These are phyloP conservation scores for Laspeyria flexula DNA, from an alignment of 2,888 invertebrate genomes.

Conservation along the genomic window DNA sequence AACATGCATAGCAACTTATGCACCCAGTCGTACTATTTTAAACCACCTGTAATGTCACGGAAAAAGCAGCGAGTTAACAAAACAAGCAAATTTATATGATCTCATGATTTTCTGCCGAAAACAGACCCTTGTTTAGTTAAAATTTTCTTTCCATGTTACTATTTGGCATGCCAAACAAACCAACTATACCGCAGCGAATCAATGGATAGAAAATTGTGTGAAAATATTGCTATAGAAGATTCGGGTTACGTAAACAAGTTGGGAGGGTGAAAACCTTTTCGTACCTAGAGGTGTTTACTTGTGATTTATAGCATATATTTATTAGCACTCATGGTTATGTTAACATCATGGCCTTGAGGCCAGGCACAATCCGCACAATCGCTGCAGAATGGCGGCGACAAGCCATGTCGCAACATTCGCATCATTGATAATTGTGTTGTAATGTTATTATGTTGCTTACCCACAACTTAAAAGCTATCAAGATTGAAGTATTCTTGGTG, in stretches of 20 bases:
- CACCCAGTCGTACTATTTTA: neutral
- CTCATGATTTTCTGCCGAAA: neutral
- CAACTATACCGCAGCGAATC: conserved; percentile 4
- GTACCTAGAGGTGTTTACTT: neutral
- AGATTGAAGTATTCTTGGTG: conserved; percentile 58
- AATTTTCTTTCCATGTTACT: conserved; percentile 8
- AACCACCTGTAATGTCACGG: neutral
- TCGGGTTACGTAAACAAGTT: neutral
- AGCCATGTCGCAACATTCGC: conserved; percentile 62
- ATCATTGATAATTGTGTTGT: conserved; percentile 77
- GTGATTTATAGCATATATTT: conserved; percentile 19
- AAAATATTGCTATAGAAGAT: conserved; percentile 3
- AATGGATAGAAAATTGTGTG: conserved; percentile 19
- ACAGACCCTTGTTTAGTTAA: neutral
- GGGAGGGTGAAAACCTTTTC: conserved; percentile 1
- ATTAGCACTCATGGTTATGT: conserved; percentile 24
- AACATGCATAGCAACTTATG: neutral
- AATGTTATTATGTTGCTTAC: conserved; percentile 76
- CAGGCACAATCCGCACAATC: conserved; percentile 46
- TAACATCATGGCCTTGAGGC: conserved; percentile 34
- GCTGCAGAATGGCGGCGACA: conserved; percentile 38
- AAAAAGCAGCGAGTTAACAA: neutral
- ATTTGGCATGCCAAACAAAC: conserved; percentile 12
- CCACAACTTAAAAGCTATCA: conserved; percentile 68
- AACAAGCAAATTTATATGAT: neutral